Base-by-base conservation (phyloP, 1,140 invertebrate genomes). In the Metaphire vulgaris region DNA sequence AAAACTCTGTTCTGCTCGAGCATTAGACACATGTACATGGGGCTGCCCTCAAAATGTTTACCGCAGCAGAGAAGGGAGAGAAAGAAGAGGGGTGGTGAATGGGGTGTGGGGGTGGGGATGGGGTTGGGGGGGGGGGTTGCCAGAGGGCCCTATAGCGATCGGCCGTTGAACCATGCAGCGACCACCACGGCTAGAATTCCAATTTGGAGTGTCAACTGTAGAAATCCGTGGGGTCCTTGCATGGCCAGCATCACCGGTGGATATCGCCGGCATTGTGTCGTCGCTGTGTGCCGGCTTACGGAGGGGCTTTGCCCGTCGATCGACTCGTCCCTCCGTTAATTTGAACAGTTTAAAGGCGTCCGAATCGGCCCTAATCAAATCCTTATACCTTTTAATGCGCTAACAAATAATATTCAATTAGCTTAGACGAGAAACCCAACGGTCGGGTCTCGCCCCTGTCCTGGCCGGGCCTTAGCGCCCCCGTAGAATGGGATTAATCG, bases 321-420 rank as follows among this genome's bases (percentile, higher is more conserved):
- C 6, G 41, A n/a, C n/a, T 56, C 41, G 21, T 56, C 21, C 41
- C 6, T 56, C 41, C 6, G 41, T 6, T 56, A 56, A 56, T 56
- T 56, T 56, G 41, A 56, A 56, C 41, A 56, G 41, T 6, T 56
- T 56, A 56, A 56, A 56, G 6, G 21, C 41, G 21, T 21, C 41
- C 21, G 41, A 56, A 12, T 56, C 41, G 6, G 41, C 21, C n/a
- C 41, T 56, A 56, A 56, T 56, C 21, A 56, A 56, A 56, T 6
- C 41, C 21, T 56, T 56, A 56, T 56, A 21, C 41, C 41, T 56
- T 21, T 56, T 56, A 56, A 56, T 56, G 41, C 41, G 41, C 41
- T 21, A 56, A 56, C 41, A 56, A 56, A 56, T n/a, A n/a, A n/a
- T 56, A 56, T 56, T 56, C 41, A 56, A 56, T 56, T 56, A 56